Conservation (phyloP, 2,113 vertebrate genomes). For the Dromas ardeola region DNA sequence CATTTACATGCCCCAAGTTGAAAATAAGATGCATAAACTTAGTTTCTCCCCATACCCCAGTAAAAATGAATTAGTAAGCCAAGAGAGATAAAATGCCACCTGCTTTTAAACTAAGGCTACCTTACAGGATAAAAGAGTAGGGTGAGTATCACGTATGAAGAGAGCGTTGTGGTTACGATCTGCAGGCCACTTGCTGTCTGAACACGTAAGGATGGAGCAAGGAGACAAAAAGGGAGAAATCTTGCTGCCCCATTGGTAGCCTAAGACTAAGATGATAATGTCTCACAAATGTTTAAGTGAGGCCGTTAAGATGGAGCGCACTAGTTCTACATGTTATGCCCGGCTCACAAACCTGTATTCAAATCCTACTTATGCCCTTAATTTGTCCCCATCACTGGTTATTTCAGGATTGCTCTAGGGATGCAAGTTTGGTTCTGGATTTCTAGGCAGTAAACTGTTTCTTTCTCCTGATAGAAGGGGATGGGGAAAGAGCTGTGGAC, state of each 20-base stretch:
- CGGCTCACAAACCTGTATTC: background rate
- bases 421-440: background rate
- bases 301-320: background rate
- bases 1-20: background rate
- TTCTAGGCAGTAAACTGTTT: background rate
- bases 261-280: background rate
- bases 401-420: background rate
- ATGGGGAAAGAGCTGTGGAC: background rate
- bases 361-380: fast-evolving
- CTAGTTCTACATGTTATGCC: fast-evolving
- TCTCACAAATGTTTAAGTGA: background rate
- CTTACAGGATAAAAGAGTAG: background rate
- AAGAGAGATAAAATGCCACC: background rate
- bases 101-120: background rate
- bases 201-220: background rate
- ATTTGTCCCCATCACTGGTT: background rate
- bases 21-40: slow-evolving; percentile 2
- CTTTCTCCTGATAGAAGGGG: background rate
- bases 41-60: background rate
- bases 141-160: background rate
- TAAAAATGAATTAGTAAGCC: background rate
- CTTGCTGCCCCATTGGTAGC: background rate
- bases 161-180: background rate
- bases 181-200: background rate
- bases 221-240: background rate